Evolutionary conservation across 2,888 invertebrate species (phyloP).

Genomic region (Rotaria magnacalcarata): DNA sequence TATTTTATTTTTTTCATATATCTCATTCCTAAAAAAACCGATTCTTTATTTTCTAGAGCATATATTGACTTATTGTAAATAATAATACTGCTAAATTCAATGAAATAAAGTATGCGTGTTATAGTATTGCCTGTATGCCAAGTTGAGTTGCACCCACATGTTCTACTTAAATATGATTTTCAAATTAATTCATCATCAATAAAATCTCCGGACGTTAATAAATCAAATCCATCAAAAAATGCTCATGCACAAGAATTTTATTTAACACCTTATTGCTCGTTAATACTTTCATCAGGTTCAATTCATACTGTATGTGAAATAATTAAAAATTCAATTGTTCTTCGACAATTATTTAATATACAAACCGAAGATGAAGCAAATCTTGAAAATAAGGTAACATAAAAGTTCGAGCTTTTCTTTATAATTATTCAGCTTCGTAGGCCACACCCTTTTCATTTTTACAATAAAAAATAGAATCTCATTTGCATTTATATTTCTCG

Average conservation of each 20-base stretch:
- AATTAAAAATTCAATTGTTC: background rate
- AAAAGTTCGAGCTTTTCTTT: no score
- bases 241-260: background rate
- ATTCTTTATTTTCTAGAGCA: no score
- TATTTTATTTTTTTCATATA: no score
- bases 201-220: no score
- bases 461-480: no score
- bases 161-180: constrained; percentile 36
- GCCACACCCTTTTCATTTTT: no score
- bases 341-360: constrained; percentile 12
- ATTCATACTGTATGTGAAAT: constrained; percentile 35
- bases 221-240: background rate
- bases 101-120: constrained; percentile 10
- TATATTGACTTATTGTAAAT: no score
- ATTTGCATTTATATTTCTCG: no score
- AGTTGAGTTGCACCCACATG: background rate
- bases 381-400: constrained; percentile 21
- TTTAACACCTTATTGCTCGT: constrained; percentile 26
- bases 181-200: background rate
- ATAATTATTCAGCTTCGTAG: no score
- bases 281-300: background rate
- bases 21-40: no score
- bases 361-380: constrained; percentile 18
- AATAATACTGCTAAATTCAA: background rate
- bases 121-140: constrained; percentile 10